Conservation (phyloP, 2,113 vertebrate species). For the Hystrix cristata region DNA sequence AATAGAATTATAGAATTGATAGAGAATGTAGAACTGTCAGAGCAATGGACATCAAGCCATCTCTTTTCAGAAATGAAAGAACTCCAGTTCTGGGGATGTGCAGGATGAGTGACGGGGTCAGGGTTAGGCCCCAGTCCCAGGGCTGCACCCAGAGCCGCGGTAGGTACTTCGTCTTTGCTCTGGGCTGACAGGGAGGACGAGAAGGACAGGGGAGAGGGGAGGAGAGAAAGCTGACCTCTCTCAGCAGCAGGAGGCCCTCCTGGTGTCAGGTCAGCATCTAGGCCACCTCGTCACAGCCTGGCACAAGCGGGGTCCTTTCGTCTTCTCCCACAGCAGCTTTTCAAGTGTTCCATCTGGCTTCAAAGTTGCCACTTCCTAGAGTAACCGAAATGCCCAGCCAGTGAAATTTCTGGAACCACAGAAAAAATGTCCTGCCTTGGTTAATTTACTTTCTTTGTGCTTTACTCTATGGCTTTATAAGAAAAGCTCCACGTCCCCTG, state of each 20-base stretch:
- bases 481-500: background rate
- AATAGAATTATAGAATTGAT: conserved; percentile 38
- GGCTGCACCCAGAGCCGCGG: background rate
- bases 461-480: background rate
- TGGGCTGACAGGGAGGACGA: background rate
- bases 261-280: background rate
- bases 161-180: background rate
- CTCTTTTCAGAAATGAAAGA: conserved; percentile 64
- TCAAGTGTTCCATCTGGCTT: background rate
- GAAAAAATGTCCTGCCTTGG: background rate
- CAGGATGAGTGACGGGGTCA: background rate
- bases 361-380: background rate
- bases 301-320: background rate
- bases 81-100: background rate
- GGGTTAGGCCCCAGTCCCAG: background rate
- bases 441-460: background rate
- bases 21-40: conserved; percentile 58
- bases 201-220: background rate
- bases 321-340: background rate
- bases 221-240: background rate
- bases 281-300: background rate
- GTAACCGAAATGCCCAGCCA: background rate
- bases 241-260: background rate
- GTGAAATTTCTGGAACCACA: background rate
- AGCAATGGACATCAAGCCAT: background rate